A percentile compares a stretch with the other conserved stretches of the same genome.
Conservation (phyloP, 2,113 vertebrate genomes). For the Morone saxatilis region DNA sequence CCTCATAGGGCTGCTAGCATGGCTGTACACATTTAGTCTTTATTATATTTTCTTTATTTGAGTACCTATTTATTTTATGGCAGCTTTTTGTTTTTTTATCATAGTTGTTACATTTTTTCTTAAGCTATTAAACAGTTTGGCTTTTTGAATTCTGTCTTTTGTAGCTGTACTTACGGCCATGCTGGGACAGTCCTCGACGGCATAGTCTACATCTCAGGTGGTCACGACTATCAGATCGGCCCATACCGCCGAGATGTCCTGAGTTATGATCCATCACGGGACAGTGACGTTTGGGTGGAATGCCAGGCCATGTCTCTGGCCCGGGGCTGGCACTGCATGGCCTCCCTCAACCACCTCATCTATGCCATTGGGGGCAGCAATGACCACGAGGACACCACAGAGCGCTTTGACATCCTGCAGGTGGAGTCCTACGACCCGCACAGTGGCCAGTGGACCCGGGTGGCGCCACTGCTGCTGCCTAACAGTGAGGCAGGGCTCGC, state of each 20-base stretch:
- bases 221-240: conserved; percentile 95
- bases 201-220: conserved; percentile 93
- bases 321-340: conserved; percentile 97
- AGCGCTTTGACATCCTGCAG: conserved; percentile 92
- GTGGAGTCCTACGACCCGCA: conserved; percentile 93
- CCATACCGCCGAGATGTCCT: conserved; percentile 93
- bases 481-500: conserved; percentile 95
- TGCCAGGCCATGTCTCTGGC: conserved; percentile 90
- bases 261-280: conserved; percentile 88
- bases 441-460: conserved; percentile 91
- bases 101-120: background rate
- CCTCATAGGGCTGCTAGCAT: background rate
- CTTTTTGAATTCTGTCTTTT: background rate
- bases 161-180: conserved; percentile 93
- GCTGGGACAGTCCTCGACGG: conserved; percentile 91
- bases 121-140: background rate
- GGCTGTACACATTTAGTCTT: background rate
- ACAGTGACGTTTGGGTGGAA: conserved; percentile 87
- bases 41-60: background rate
- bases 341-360: conserved; percentile 89
- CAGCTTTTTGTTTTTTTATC: background rate
- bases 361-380: conserved; percentile 95
- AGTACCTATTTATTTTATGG: too few relatives aligned
- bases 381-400: conserved; percentile 91
- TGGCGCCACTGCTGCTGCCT: conserved; percentile 89